Conservation (phyloP, 2,113 vertebrate species). For the Solea solea region DNA sequence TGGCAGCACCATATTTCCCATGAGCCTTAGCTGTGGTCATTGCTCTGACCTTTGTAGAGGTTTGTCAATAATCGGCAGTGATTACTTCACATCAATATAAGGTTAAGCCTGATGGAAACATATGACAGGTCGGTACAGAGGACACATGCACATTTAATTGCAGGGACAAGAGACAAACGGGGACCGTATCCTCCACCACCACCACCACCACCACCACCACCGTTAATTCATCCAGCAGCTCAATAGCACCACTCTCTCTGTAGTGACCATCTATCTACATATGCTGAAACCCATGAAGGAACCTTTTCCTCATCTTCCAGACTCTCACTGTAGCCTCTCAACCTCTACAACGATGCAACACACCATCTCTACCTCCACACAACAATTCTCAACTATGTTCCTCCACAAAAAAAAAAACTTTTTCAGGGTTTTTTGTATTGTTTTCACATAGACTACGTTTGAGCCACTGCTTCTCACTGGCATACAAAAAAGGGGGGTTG, state of each 20-base stretch:
- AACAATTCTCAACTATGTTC: too few species aligned
- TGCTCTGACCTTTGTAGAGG: slow-evolving; percentile 24
- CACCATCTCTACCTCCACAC: too few species aligned
- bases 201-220: slow-evolving; percentile 3
- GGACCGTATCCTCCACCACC: slow-evolving; percentile 12
- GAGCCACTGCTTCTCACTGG: too few species aligned
- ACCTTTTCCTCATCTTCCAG: neutral
- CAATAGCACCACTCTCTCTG: neutral
- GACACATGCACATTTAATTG: slow-evolving; percentile 15
- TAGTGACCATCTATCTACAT: neutral
- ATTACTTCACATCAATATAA: slow-evolving; percentile 27
- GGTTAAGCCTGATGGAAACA: slow-evolving; percentile 23
- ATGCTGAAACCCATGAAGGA: neutral
- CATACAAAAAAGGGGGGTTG: too few species aligned
- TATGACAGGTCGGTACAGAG: neutral
- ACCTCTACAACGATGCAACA: too few species aligned
- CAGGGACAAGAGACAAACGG: slow-evolving; percentile 15
- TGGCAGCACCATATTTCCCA: slow-evolving; percentile 21
- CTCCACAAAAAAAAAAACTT: too few species aligned
- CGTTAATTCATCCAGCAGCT: slow-evolving; percentile 18
- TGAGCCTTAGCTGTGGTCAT: neutral
- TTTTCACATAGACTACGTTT: too few species aligned
- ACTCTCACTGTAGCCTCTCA: too few species aligned
- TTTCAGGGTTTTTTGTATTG: too few species aligned
- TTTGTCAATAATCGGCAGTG: slow-evolving; percentile 18